phyloP scores from a whole-genome alignment of 2,888 invertebrate species.

The Acanthosepion esculentum region DNA sequence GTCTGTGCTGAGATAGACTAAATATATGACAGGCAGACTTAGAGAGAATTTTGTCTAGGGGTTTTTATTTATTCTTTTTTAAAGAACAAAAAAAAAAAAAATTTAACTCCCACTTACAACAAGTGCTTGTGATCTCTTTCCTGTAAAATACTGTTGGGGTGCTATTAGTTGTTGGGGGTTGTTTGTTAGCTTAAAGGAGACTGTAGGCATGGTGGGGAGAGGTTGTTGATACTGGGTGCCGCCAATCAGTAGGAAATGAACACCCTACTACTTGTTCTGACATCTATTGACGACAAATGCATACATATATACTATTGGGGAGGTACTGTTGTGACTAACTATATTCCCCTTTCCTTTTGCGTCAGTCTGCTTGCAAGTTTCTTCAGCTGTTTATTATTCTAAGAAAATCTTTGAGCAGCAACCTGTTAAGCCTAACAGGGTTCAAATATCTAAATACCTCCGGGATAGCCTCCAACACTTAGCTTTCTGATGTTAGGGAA shows the following conservation, averaged over 20 bases:
- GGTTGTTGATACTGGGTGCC: neutral
- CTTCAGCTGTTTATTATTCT: neutral
- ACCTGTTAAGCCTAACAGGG: neutral
- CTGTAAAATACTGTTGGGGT: neutral
- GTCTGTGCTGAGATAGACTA: neutral
- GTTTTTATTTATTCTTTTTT: neutral
- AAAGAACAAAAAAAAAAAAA: neutral
- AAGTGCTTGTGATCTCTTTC: conserved; percentile 22
- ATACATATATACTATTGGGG: neutral
- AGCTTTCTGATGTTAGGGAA: neutral
- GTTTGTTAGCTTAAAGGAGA: neutral
- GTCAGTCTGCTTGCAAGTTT: neutral
- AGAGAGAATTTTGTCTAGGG: neutral
- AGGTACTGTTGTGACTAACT: neutral
- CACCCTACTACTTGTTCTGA: neutral
- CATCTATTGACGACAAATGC: conserved; percentile 1
- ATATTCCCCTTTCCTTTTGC: neutral
- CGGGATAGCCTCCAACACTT: neutral
- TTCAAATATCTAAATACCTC: neutral
- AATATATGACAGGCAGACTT: neutral
- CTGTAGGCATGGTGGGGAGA: neutral
- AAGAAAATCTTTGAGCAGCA: neutral
- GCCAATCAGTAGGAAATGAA: neutral
- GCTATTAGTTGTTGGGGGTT: neutral
- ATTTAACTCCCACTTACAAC: neutral